Evolutionary conservation across 2,888 invertebrate genomes (phyloP).

Genomic region (Leuctra nigra): DNA sequence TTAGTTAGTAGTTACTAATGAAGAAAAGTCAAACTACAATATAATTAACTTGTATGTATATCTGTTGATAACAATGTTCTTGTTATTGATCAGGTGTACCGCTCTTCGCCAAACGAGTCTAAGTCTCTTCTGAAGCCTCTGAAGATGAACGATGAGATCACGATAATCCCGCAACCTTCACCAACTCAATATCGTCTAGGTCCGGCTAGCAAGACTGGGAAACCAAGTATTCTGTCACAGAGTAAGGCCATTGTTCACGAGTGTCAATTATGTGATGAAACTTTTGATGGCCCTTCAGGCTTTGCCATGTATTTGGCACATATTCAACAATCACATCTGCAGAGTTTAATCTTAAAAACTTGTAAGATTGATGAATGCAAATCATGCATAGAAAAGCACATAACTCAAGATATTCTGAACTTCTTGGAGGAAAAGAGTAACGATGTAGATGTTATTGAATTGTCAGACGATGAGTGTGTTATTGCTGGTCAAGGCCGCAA

Average conservation of each 20-base stretch:
- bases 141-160: constrained; percentile 84
- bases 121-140: constrained; percentile 70
- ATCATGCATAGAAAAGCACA: constrained; percentile 25
- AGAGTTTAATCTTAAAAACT: constrained; percentile 24
- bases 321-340: constrained; percentile 26
- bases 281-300: constrained; percentile 27
- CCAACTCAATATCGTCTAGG: constrained; percentile 25
- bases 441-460: constrained; percentile 31
- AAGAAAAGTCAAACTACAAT: too few species aligned
- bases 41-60: too few species aligned
- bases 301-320: constrained; percentile 26
- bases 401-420: constrained; percentile 21
- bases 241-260: constrained; percentile 2
- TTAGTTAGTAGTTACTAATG: too few species aligned
- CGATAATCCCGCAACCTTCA: constrained; percentile 79
- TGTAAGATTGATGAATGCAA: constrained; percentile 27
- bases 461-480: constrained; percentile 31
- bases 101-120: constrained; percentile 13
- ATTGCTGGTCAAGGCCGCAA: constrained; percentile 29
- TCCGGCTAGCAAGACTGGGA: constrained; percentile 27
- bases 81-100: not conserved
- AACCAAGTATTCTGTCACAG: not conserved
- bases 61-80: not conserved
- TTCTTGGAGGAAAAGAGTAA: constrained; percentile 21
- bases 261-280: constrained; percentile 27